Percentiles rank a stretch among this genome's conserved stretches.
These are phyloP conservation scores for Rhinogobio ventralis DNA, from an alignment of 2,797 vertebrate genomes.

Conservation along the genomic window DNA sequence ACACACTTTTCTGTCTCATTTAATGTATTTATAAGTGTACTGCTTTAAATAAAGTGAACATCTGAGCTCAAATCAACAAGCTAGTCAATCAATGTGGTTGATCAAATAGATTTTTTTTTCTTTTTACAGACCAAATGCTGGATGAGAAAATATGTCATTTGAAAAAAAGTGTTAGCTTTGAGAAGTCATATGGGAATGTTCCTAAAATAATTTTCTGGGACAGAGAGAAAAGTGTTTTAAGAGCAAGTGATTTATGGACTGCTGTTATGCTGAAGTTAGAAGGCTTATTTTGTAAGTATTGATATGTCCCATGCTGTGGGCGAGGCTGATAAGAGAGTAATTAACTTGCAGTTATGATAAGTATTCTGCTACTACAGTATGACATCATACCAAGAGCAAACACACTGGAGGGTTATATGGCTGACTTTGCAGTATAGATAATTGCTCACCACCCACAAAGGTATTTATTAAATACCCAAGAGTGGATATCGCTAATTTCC, in stretches of 20 bases:
- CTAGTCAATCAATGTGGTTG: neutral
- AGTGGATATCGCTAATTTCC: neutral
- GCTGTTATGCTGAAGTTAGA: slow-evolving; percentile 53
- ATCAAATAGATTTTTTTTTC: neutral
- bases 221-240: slow-evolving; percentile 47
- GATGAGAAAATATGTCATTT: slow-evolving; percentile 16
- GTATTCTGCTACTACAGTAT: slow-evolving; percentile 36
- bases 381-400: slow-evolving; percentile 40
- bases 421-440: slow-evolving; percentile 10
- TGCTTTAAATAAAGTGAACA: slow-evolving; percentile 10
- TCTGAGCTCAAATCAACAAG: slow-evolving; percentile 7
- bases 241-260: slow-evolving; percentile 66
- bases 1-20: neutral
- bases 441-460: neutral
- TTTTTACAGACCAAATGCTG: neutral
- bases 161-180: neutral
- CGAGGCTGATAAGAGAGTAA: slow-evolving; percentile 67
- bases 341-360: slow-evolving; percentile 46
- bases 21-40: slow-evolving; percentile 25
- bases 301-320: slow-evolving; percentile 62
- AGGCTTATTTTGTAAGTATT: slow-evolving; percentile 57
- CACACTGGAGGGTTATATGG: slow-evolving; percentile 4
- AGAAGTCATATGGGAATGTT: slow-evolving; percentile 49
- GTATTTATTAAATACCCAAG: slow-evolving; percentile 4
- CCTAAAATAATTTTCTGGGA: slow-evolving; percentile 65